Conservation (phyloP, 2,797 vertebrate species). For the Poeciliopsis gracilis region DNA sequence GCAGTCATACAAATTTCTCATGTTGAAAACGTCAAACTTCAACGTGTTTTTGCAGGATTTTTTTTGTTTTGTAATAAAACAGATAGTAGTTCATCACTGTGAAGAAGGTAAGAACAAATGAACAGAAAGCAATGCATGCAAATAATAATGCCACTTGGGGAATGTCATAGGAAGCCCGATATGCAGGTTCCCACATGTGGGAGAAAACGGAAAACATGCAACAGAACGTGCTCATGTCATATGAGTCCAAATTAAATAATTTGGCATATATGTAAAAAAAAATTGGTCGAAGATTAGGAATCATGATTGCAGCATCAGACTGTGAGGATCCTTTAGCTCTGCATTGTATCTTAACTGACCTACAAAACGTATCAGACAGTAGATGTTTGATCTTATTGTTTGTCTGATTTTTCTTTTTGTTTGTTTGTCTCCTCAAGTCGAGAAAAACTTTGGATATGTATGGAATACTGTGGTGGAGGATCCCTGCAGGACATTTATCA, state of each 20-base stretch:
- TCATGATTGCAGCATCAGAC: neutral
- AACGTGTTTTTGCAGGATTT: neutral
- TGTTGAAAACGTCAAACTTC: neutral
- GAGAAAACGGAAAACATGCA: neutral
- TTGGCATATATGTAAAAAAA: neutral
- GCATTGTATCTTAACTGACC: neutral
- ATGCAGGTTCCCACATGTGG: neutral
- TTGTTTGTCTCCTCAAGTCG: constrained; percentile 78
- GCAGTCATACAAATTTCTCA: neutral
- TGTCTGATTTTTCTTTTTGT: constrained; percentile 3
- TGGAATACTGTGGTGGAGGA: constrained; percentile 98
- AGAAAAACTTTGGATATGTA: constrained; percentile 99
- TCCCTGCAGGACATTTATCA: constrained; percentile 99
- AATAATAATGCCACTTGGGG: too few species aligned
- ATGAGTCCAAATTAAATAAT: too few species aligned
- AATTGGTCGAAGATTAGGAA: neutral
- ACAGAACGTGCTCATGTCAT: neutral
- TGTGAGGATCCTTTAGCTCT: neutral
- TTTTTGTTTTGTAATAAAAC: neutral
- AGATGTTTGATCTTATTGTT: constrained; percentile 5
- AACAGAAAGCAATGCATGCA: neutral
- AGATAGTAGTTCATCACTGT: neutral
- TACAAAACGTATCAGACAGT: neutral
- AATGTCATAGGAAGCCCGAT: neutral
- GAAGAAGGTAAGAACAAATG: neutral